These are phyloP conservation scores for Bettongia penicillata DNA, from an alignment of 2,113 vertebrate genomes.

Conservation along the genomic window DNA sequence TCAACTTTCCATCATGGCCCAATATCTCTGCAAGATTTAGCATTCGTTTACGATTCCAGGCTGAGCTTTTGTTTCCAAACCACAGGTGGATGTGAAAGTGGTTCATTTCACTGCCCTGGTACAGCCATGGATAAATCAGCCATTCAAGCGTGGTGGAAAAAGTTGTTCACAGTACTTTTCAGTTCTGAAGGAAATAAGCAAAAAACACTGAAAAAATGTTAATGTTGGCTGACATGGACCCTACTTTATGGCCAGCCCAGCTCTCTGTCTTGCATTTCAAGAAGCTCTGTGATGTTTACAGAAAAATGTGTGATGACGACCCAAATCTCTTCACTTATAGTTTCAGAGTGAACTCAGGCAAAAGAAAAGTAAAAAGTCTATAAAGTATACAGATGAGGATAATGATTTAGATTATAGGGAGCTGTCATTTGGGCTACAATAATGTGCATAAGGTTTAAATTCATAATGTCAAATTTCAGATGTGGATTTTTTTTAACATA, in stretches of 20 bases:
- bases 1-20: conserved; percentile 95
- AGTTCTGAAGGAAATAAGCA: conserved; percentile 93
- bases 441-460: rapidly evolving
- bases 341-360: conserved; percentile 90
- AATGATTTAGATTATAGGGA: neutral
- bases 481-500: neutral
- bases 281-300: conserved; percentile 89
- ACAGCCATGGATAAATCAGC: conserved; percentile 92
- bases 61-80: conserved; percentile 80
- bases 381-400: neutral
- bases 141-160: conserved; percentile 94
- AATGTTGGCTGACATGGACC: conserved; percentile 89
- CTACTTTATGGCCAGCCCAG: conserved; percentile 88
- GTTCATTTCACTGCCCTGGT: conserved; percentile 93
- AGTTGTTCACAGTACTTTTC: conserved; percentile 91
- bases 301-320: conserved; percentile 88
- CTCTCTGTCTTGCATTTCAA: conserved; percentile 90
- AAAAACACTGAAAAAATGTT: conserved; percentile 89
- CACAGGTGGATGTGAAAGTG: conserved; percentile 95
- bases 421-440: rapidly evolving
- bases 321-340: conserved; percentile 87
- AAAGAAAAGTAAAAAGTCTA: conserved; percentile 60
- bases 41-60: conserved; percentile 93
- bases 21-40: conserved; percentile 91
- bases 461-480: neutral